A percentile compares a stretch with the other conserved stretches of the same genome.
Evolutionary conservation across 2,888 invertebrate species (phyloP).

Genomic region (Euphydryas editha): DNA sequence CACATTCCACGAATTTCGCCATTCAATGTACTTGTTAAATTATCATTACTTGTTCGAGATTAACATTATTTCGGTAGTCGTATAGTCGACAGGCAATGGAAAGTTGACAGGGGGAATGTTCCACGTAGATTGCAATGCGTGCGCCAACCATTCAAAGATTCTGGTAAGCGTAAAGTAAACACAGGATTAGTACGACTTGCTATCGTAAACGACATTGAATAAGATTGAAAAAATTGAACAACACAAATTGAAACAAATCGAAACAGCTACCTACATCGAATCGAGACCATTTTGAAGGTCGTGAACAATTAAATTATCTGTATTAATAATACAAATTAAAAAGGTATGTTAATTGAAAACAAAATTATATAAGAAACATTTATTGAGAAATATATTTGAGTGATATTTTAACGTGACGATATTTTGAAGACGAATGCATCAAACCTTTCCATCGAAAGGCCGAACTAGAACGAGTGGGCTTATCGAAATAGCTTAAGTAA

Average conservation of each 20-base stretch:
- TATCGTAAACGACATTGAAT: constrained; percentile 27
- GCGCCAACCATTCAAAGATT: constrained; percentile 47
- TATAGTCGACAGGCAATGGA: constrained; percentile 41
- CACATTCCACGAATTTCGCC: constrained; percentile 36
- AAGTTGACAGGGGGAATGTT: constrained; percentile 41
- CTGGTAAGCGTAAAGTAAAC: constrained; percentile 50
- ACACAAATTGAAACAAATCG: constrained; percentile 40
- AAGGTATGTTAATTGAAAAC: background rate
- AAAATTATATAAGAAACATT: background rate
- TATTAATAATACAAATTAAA: background rate
- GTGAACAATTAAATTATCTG: background rate
- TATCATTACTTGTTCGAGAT: constrained; percentile 44
- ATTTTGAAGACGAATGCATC: constrained; percentile 3
- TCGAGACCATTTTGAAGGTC: background rate
- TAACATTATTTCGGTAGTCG: background rate
- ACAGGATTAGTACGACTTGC: constrained; percentile 33
- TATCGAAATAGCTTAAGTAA: constrained; percentile 41
- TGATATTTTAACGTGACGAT: background rate
- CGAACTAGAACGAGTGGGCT: constrained; percentile 10
- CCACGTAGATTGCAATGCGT: constrained; percentile 33
- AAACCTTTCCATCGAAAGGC: constrained; percentile 9
- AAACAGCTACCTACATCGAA: constrained; percentile 2
- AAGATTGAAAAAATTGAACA: constrained; percentile 42
- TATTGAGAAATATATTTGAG: background rate
- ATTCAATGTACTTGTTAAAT: constrained; percentile 25